Conservation (phyloP, 2,113 vertebrate genomes). For the Petrocephalus zakoni region DNA sequence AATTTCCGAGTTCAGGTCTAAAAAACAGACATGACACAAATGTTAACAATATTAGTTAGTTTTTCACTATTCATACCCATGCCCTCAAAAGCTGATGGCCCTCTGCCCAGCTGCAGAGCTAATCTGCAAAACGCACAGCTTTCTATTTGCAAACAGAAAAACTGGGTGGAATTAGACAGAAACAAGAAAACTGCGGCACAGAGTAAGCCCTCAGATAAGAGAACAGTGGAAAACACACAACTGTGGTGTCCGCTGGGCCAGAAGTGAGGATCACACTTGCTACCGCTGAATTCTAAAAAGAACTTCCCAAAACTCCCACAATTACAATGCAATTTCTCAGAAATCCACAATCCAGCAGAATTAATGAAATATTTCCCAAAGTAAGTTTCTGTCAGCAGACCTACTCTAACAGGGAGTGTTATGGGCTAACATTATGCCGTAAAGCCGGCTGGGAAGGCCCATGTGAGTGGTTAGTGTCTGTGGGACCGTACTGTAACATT, state of each 20-base stretch:
- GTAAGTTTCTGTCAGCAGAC: background rate
- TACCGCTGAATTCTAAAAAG: background rate
- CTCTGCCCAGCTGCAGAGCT: background rate
- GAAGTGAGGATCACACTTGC: background rate
- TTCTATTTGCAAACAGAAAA: background rate
- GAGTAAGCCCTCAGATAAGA: background rate
- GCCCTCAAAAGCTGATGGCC: background rate
- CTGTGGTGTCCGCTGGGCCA: background rate
- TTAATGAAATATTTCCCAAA: background rate
- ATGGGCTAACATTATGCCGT: background rate
- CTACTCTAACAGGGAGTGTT: background rate
- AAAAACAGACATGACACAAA: background rate
- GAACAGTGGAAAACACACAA: background rate
- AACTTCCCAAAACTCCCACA: background rate
- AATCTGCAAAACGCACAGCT: background rate
- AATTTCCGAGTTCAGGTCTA: background rate
- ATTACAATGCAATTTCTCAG: background rate
- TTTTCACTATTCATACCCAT: background rate
- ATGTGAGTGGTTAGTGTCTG: background rate
- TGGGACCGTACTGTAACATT: background rate
- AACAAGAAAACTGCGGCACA: background rate
- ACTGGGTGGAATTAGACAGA: background rate
- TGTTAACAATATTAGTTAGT: background rate
- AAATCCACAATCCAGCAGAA: background rate
- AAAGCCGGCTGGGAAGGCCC: background rate